phyloP scores from a whole-genome alignment of 1,140 invertebrate genomes.

The Dryas iulia region DNA sequence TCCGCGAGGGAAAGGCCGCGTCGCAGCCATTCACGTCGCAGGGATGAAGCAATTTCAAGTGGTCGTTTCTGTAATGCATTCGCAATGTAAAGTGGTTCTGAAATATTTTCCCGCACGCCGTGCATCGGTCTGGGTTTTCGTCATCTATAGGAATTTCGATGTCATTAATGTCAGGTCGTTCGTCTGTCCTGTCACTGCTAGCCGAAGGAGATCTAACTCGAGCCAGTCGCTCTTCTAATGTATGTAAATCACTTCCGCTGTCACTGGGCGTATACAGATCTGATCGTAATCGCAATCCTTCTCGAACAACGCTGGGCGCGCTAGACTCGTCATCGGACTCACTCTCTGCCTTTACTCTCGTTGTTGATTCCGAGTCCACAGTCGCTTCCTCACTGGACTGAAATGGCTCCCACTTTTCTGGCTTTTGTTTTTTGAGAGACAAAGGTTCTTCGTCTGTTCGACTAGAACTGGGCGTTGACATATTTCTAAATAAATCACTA shows the following conservation, averaged over 20 bases:
- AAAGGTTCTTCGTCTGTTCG: conserved; percentile 78
- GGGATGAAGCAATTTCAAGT: conserved; percentile 94
- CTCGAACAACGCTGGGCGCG: conserved; percentile 69
- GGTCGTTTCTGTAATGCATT: conserved; percentile 95
- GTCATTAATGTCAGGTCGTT: conserved; percentile 83
- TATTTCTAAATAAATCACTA: conserved; percentile 77
- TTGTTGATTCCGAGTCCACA: conserved; percentile 65
- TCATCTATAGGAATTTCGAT: conserved; percentile 89
- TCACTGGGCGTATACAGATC: conserved; percentile 77
- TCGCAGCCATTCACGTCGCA: conserved; percentile 96
- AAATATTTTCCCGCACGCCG: conserved; percentile 95
- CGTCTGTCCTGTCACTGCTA: conserved; percentile 78
- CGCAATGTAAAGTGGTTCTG: conserved; percentile 96
- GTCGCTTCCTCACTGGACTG: conserved; percentile 62
- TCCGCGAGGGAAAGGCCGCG: conserved; percentile 94
- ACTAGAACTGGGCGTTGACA: conserved; percentile 62
- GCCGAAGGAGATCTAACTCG: conserved; percentile 80
- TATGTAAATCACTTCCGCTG: conserved; percentile 72
- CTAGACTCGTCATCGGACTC: conserved; percentile 74
- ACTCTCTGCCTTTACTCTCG: conserved; percentile 69
- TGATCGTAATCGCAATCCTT: conserved; percentile 72
- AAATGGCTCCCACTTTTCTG: conserved; percentile 72
- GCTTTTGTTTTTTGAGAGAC: conserved; percentile 81
- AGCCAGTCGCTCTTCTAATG: conserved; percentile 65
- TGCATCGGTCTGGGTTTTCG: conserved; percentile 90